Evolutionary conservation across 92 coral and sea anemone species (phyloP).

Genomic region (Umimayanthus kanabou): DNA sequence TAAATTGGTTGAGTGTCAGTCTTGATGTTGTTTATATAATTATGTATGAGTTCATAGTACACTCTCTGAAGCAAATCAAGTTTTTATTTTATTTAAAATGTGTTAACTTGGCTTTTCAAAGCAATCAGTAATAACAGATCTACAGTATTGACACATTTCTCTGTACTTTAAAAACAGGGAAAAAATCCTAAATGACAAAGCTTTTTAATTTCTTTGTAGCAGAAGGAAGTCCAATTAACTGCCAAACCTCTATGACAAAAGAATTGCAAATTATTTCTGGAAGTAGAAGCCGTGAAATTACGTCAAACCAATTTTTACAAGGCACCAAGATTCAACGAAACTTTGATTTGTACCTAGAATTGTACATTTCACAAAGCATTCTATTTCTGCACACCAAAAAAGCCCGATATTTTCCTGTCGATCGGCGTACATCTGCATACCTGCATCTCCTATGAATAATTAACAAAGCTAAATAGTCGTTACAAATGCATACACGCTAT

Average conservation of each 20-base stretch:
- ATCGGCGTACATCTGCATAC: background rate
- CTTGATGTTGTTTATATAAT: background rate
- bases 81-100: background rate
- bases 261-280: slow-evolving; percentile 18
- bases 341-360: background rate
- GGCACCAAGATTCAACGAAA: too few species aligned
- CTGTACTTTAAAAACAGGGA: background rate
- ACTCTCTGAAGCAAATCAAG: slow-evolving; percentile 15
- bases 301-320: background rate
- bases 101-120: background rate
- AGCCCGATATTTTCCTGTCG: background rate
- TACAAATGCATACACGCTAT: background rate
- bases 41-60: background rate
- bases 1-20: background rate
- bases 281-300: slow-evolving; percentile 13
- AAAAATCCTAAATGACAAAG: background rate
- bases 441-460: slow-evolving; percentile 22
- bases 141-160: too few species aligned
- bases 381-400: background rate
- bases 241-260: slow-evolving; percentile 5
- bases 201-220: background rate
- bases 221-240: slow-evolving; percentile 1
- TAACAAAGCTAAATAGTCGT: background rate
- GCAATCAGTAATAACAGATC: background rate
- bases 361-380: background rate